phyloP scores from a whole-genome alignment of 2,113 vertebrate species.

The Onychostoma macrolepis region DNA sequence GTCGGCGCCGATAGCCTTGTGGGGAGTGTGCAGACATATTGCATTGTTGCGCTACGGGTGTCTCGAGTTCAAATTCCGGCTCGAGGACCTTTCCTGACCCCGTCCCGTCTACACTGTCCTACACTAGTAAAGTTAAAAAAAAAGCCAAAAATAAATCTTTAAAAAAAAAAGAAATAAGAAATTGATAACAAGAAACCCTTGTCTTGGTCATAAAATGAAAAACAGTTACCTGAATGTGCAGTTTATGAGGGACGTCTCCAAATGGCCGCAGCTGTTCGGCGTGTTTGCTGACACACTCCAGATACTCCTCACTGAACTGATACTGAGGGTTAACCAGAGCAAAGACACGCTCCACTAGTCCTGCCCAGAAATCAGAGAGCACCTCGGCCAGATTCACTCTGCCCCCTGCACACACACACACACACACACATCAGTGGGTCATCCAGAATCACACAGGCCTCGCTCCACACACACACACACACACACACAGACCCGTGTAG shows the following conservation, averaged over 20 bases:
- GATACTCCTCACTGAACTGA: constrained; percentile 83
- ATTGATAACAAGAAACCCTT: too few relatives aligned
- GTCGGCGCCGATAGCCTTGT: too few relatives aligned
- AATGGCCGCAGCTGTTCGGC: constrained; percentile 84
- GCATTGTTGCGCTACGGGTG: too few relatives aligned
- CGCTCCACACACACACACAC: background rate
- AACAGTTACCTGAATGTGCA: constrained; percentile 80
- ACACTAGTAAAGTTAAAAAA: too few relatives aligned
- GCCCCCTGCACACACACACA: constrained; percentile 63
- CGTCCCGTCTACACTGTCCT: too few relatives aligned
- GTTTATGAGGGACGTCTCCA: constrained; percentile 83
- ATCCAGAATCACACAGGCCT: background rate
- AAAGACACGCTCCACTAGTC: constrained; percentile 84
- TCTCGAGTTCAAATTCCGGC: too few relatives aligned
- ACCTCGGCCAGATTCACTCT: constrained; percentile 82
- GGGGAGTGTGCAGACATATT: too few relatives aligned
- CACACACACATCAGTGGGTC: background rate
- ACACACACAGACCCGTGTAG: constrained; percentile 77
- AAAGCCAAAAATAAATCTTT: too few relatives aligned
- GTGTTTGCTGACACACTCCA: constrained; percentile 86
- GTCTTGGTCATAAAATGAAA: background rate
- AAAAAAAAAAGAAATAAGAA: too few relatives aligned
- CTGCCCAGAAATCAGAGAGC: constrained; percentile 87
- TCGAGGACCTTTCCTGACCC: too few relatives aligned
- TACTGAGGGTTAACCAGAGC: constrained; percentile 88